Evolutionary conservation across 2,888 invertebrate genomes (phyloP).

Genomic region (Mellilla xanthometata): DNA sequence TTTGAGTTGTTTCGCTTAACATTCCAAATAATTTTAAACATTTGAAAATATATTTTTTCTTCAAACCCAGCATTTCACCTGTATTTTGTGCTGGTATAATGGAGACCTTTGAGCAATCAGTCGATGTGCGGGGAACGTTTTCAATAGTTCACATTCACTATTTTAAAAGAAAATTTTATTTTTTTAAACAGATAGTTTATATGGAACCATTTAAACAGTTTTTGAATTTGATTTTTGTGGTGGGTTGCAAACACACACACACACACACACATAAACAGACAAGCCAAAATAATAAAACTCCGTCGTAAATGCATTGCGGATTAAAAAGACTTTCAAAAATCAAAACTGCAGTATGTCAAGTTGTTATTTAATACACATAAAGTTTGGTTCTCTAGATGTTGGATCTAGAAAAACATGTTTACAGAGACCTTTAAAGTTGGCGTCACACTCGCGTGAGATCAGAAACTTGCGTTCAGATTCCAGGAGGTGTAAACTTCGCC

Average conservation of each 20-base stretch:
- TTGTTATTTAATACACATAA: not conserved
- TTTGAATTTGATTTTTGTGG: too few relatives aligned
- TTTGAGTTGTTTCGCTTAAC: too few relatives aligned
- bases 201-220: too few relatives aligned
- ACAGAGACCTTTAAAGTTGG: conserved; percentile 24
- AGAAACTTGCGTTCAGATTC: conserved; percentile 28
- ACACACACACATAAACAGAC: too few relatives aligned
- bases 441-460: conserved; percentile 31
- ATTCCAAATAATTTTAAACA: not conserved
- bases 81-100: not conserved
- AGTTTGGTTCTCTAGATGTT: not conserved
- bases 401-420: conserved; percentile 34
- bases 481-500: conserved; percentile 14
- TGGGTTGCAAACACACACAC: too few relatives aligned
- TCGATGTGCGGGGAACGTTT: conserved; percentile 7
- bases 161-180: too few relatives aligned
- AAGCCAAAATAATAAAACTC: too few relatives aligned
- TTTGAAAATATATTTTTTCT: too few relatives aligned
- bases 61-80: too few relatives aligned
- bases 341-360: not conserved
- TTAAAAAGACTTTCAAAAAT: too few relatives aligned
- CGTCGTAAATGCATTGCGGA: too few relatives aligned
- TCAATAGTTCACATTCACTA: not conserved
- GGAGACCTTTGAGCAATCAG: conserved; percentile 18
- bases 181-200: too few relatives aligned